Evolutionary conservation across 2,888 invertebrate species (phyloP).

Genomic region (Halictus quadricinctus): DNA sequence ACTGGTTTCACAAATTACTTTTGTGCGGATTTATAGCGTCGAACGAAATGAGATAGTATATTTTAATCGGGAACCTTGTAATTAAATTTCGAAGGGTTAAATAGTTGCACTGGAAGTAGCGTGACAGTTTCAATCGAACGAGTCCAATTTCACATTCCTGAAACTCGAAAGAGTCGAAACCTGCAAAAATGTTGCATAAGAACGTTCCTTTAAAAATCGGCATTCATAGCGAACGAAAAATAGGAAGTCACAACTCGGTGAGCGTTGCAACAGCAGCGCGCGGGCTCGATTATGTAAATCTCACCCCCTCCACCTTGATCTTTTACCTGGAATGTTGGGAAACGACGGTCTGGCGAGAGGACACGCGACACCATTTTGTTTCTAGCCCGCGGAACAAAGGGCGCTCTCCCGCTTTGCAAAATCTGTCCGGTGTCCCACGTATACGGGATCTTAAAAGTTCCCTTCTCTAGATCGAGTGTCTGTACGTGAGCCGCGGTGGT

Average conservation of each 20-base stretch:
- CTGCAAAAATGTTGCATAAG: not conserved
- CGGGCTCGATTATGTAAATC: slow-evolving; percentile 19
- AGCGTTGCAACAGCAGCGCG: not conserved
- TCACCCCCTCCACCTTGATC: slow-evolving; percentile 1
- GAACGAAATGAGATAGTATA: too few relatives aligned
- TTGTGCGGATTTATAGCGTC: not conserved
- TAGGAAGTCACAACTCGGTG: not conserved
- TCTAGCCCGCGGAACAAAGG: slow-evolving; percentile 28
- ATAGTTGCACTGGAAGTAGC: too few relatives aligned
- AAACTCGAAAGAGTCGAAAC: not conserved
- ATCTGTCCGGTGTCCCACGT: slow-evolving; percentile 22
- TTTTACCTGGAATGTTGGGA: slow-evolving; percentile 27
- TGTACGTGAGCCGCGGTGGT: slow-evolving; percentile 46
- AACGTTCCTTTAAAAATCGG: not conserved
- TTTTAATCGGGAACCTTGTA: not conserved
- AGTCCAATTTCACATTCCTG: not conserved
- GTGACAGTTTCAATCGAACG: not conserved
- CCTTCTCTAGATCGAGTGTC: slow-evolving; percentile 44
- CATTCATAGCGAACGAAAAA: not conserved
- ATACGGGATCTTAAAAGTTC: slow-evolving; percentile 26
- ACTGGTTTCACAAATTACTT: not conserved
- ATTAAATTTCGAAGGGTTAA: not conserved
- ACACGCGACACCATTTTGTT: slow-evolving; percentile 38
- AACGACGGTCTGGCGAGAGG: slow-evolving; percentile 9
- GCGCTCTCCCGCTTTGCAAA: slow-evolving; percentile 27